Base-by-base conservation (phyloP, 2,888 invertebrate species). In the Xestia rhomboidea region DNA sequence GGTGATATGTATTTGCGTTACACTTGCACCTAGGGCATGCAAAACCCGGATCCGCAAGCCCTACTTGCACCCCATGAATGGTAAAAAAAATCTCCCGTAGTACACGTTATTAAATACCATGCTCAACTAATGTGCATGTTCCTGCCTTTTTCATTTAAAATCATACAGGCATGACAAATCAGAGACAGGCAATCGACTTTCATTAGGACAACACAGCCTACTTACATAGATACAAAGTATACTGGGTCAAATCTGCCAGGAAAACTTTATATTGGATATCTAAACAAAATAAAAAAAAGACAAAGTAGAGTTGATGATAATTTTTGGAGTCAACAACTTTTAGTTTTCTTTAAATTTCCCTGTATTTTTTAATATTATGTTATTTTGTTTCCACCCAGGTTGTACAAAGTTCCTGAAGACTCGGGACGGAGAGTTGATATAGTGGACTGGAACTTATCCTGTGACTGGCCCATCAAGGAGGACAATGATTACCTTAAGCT, bases 371-470 rank as follows among this genome's bases (percentile, higher is more conserved):
- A 64, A 64, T 24, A 27, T 41, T 18, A 7, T 62, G 68, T 63
- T 75, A 0, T 62, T 15, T 63, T 30, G n/a, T 64, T 57, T 74
- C 38, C 84, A 69, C 46, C 1, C 89, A 96, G 96, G 95, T 92
- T 96, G 81, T 94, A 83, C 79, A 89, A 77, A 84, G 78, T 92
- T 38, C 94, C 94, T 5, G 88, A 92, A 2, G 96, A 96, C 81
- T 94, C 95, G 0, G 96, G 96, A 10, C 89, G 92, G 81, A 93
- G 90, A 81, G 90, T 96, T 68, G 95, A 96, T 81, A 92, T 96
- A 57, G 90, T 95, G 69, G 96, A 96, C 77, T 96, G 95, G 94
- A 94, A 93, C 81, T 86, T 96, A 72, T 95, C 95, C 21, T 94
- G 93, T 60, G 95, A 95, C 83, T 96, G 96, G 96, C 95, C 95